These are phyloP conservation scores for Lasioglossum morio DNA, from an alignment of 2,888 invertebrate genomes.

Conservation along the genomic window DNA sequence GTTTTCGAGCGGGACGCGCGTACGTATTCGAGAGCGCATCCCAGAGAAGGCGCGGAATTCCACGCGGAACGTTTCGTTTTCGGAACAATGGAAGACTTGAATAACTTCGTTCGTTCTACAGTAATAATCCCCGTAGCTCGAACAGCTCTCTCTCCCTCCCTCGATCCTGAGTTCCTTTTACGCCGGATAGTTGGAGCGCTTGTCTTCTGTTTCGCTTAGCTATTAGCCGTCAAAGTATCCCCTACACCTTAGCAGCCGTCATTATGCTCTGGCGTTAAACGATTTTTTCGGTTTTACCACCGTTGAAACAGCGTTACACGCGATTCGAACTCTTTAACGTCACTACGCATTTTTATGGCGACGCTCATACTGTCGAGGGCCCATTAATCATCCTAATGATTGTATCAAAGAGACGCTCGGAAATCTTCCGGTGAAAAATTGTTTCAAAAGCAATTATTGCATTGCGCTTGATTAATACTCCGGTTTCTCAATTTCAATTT, in stretches of 20 bases:
- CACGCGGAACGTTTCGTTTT: slow-evolving; percentile 37
- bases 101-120: neutral
- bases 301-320: neutral
- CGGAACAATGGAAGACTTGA: slow-evolving; percentile 27
- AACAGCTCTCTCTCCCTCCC: too few relatives aligned
- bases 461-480: neutral
- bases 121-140: slow-evolving; percentile 10
- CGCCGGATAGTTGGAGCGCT: neutral
- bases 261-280: neutral
- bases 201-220: neutral
- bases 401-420: neutral
- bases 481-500: neutral
- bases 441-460: neutral
- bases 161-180: neutral
- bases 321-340: neutral
- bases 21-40: too few relatives aligned
- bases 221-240: neutral
- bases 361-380: neutral
- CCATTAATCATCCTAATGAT: neutral
- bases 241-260: neutral
- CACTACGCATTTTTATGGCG: neutral
- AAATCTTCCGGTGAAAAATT: neutral
- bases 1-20: slow-evolving; percentile 26
- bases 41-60: slow-evolving; percentile 5
- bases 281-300: neutral